Evolutionary conservation across 2,113 vertebrate species (phyloP).

Genomic region (Taurulus bubalis): DNA sequence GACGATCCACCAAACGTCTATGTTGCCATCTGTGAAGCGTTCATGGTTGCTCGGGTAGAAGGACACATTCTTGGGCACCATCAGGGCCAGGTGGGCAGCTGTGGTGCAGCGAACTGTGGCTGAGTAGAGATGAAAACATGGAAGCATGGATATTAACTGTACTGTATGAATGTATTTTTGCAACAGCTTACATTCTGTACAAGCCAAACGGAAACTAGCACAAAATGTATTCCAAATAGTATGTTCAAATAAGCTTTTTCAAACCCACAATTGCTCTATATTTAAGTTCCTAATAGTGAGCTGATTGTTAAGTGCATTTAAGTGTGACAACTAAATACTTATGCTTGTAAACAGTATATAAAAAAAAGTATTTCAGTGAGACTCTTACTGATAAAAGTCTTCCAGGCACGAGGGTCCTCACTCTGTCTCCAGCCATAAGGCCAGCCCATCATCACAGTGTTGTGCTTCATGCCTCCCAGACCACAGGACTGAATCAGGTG

Average conservation of each 20-base stretch:
- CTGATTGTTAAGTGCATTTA: not conserved
- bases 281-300: not conserved
- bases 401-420: slow-evolving; percentile 97
- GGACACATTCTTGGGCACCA: slow-evolving; percentile 97
- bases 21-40: slow-evolving; percentile 95
- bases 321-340: not conserved
- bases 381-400: slow-evolving; percentile 94
- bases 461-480: slow-evolving; percentile 97
- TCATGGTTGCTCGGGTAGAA: slow-evolving; percentile 98
- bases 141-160: slow-evolving; percentile 8
- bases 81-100: slow-evolving; percentile 94
- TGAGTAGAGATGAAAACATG: slow-evolving; percentile 62
- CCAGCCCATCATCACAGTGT: slow-evolving; percentile 98
- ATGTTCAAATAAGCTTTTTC: not conserved
- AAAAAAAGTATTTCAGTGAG: not conserved
- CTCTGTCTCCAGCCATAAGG: slow-evolving; percentile 98
- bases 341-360: not conserved
- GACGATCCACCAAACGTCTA: slow-evolving; percentile 99
- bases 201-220: not conserved
- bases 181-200: not conserved
- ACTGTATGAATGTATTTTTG: not conserved
- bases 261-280: not conserved
- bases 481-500: slow-evolving; percentile 98
- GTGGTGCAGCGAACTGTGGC: slow-evolving; percentile 97
- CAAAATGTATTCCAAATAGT: not conserved